Evolutionary conservation across 2,888 invertebrate species (phyloP).

Genomic region (Latheticus oryzae): DNA sequence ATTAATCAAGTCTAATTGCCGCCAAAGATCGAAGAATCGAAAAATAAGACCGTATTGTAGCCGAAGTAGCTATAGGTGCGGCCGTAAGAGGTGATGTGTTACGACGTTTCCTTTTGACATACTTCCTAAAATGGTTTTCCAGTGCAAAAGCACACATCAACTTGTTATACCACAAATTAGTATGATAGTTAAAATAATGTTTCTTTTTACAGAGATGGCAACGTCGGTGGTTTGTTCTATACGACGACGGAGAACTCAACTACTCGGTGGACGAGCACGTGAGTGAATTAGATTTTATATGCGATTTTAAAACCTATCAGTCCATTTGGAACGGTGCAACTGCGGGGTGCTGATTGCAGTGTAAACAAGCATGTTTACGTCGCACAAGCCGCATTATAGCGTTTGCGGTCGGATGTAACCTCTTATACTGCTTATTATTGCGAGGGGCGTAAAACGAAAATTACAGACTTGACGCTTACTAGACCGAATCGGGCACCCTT

Average conservation of each 20-base stretch:
- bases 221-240: constrained; percentile 96
- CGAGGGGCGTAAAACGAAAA: constrained; percentile 16
- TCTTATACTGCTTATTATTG: constrained; percentile 37
- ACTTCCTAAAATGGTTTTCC: constrained; percentile 48
- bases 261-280: constrained; percentile 98
- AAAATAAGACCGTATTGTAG: constrained; percentile 6
- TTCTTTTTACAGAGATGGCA: constrained; percentile 94
- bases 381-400: constrained; percentile 11
- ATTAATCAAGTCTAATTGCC: constrained; percentile 29
- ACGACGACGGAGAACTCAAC: constrained; percentile 97
- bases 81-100: constrained; percentile 44
- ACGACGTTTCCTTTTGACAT: constrained; percentile 56
- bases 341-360: too few relatives aligned
- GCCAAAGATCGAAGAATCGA: constrained; percentile 11
- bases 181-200: neutral
- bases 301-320: too few relatives aligned
- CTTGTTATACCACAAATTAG: too few relatives aligned
- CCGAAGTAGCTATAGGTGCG: constrained; percentile 15
- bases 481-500: constrained; percentile 5
- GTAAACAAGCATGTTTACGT: constrained; percentile 2
- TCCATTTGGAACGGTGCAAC: too few relatives aligned
- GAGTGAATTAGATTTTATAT: constrained; percentile 68
- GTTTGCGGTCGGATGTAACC: constrained; percentile 31
- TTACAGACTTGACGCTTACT: constrained; percentile 16
- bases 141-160: too few relatives aligned